A percentile compares a stretch with the other conserved stretches of the same genome.
phyloP scores from a whole-genome alignment of 1,140 invertebrate species.

The Vanessa atalanta region DNA sequence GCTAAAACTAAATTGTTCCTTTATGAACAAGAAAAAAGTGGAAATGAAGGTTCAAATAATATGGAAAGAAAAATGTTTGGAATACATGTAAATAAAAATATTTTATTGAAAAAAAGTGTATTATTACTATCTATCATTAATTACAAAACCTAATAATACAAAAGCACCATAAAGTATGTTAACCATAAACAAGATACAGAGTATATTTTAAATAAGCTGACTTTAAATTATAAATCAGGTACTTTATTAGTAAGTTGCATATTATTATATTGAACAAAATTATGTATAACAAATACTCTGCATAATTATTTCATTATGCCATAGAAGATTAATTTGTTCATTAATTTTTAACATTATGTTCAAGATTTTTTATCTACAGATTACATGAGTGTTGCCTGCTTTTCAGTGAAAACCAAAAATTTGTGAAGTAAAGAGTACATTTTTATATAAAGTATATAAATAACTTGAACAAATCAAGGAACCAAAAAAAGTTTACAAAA shows the following conservation, averaged over 20 bases:
- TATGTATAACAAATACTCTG: no score
- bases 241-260: constrained; percentile 47
- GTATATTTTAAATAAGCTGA: constrained; percentile 42
- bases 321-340: no score
- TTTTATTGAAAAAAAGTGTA: constrained; percentile 41
- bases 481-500: no score
- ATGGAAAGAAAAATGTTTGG: constrained; percentile 72
- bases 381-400: no score
- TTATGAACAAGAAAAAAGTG: constrained; percentile 57
- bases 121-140: constrained; percentile 47
- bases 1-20: constrained; percentile 43
- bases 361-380: no score
- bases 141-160: constrained; percentile 52
- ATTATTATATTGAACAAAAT: background rate
- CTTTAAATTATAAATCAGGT: constrained; percentile 54
- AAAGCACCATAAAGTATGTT: constrained; percentile 61
- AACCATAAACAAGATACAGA: constrained; percentile 40
- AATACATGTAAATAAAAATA: constrained; percentile 53
- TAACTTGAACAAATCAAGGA: no score
- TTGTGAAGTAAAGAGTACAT: no score
- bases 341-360: no score
- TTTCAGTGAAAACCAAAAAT: no score
- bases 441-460: no score
- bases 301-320: no score
- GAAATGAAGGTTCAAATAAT: constrained; percentile 63